Percentiles rank a stretch among this genome's conserved stretches.
phyloP scores from a whole-genome alignment of 64 coral and sea anemone genomes.

The Porites australiensis region DNA sequence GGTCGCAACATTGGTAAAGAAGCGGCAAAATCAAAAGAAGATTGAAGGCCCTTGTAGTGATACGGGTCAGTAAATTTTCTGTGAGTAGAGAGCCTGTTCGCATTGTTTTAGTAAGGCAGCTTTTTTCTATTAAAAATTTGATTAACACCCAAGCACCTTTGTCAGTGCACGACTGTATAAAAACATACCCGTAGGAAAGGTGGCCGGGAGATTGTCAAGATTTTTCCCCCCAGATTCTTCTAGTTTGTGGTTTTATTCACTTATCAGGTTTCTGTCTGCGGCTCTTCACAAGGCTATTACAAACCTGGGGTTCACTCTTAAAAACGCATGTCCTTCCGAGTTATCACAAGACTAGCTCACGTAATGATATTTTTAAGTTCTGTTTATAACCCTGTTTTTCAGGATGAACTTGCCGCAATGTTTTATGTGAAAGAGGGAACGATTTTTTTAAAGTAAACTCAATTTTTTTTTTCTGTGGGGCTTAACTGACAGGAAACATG shows the following conservation, averaged over 20 bases:
- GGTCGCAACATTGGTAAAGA: conserved; percentile 42
- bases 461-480: no score
- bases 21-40: conserved; percentile 50
- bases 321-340: conserved; percentile 12
- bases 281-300: conserved; percentile 19
- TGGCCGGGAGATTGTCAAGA: neutral
- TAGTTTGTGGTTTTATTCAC: conserved; percentile 36
- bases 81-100: neutral
- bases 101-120: neutral
- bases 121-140: neutral
- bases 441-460: no score
- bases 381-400: neutral
- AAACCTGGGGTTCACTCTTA: conserved; percentile 14
- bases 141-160: neutral
- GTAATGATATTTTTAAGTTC: neutral
- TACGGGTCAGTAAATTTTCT: conserved; percentile 13
- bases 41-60: conserved; percentile 14
- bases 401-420: no score
- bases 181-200: conserved; percentile 21
- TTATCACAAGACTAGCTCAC: neutral
- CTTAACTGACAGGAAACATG: neutral
- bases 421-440: no score
- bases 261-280: conserved; percentile 59
- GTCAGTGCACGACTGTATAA: neutral
- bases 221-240: conserved; percentile 34